phyloP scores from a whole-genome alignment of 2,888 invertebrate genomes.

The Axea sp. region DNA sequence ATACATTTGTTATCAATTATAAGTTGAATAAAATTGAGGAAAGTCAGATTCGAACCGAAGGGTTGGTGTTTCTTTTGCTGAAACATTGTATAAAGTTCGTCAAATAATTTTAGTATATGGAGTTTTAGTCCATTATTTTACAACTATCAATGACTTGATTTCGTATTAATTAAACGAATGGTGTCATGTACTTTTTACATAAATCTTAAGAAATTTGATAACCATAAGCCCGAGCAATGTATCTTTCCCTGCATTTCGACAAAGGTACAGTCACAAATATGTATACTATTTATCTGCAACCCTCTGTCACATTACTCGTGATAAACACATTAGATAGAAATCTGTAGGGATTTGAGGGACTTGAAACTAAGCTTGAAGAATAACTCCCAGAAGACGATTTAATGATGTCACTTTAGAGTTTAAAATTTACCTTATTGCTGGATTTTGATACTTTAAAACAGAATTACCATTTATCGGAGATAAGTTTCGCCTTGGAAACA shows the following conservation, averaged over 20 bases:
- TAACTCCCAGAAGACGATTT: slow-evolving; percentile 75
- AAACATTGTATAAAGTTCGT: too few species aligned
- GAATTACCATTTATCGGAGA: too few species aligned
- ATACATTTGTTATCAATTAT: too few species aligned
- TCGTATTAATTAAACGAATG: too few species aligned
- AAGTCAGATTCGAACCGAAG: too few species aligned
- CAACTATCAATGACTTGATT: too few species aligned
- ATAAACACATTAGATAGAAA: slow-evolving; percentile 48
- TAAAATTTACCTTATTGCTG: slow-evolving; percentile 33
- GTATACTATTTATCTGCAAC: slow-evolving; percentile 33
- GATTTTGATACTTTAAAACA: slow-evolving; percentile 18
- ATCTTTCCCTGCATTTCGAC: background rate
- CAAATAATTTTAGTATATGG: too few species aligned
- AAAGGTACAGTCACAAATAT: slow-evolving; percentile 14
- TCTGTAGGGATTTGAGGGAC: slow-evolving; percentile 74
- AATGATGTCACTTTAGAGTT: slow-evolving; percentile 43
- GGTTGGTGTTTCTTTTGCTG: too few species aligned
- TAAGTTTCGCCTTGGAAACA: too few species aligned
- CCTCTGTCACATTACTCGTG: slow-evolving; percentile 28
- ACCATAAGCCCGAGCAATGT: background rate
- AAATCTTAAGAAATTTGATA: background rate
- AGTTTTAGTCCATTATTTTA: too few species aligned
- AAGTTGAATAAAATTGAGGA: too few species aligned
- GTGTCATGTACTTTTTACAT: too few species aligned
- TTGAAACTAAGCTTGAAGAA: slow-evolving; percentile 78